Evolutionary conservation across 2,113 vertebrate species (phyloP), one percentile per base, ranked within the genome.

Genomic region (Cygnus atratus): DNA sequence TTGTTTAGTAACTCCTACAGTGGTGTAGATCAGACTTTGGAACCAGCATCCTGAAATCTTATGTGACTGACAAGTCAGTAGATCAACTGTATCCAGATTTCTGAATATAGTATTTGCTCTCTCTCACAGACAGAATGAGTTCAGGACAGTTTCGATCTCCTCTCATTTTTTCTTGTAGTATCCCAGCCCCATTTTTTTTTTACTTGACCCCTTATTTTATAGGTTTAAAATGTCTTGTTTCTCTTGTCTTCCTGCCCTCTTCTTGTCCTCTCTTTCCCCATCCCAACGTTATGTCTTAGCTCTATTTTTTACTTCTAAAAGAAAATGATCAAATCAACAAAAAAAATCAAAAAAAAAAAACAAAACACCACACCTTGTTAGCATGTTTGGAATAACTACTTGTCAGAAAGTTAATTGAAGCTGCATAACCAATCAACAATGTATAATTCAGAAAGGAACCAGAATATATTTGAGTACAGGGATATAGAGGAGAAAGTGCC

Each of bases 61-160:
- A 29, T 41, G n/a, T 83, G 88, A 88, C 10, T 93, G 90, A 88
- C 72, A 50, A 83, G 82, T 77, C n/a, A 84, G 76, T 39, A 55
- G 46, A 77, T 74, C 25, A 67, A 88, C 19, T 41, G 28, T 31
- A 84, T 74, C 93, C 59, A 86, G 55, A 74, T 66, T 90, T 80
- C 76, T 92, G 84, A 80, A 84, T 55, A 65, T 10, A 21, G 21
- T 50, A 43, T 90, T 92, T 94, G 75, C 92, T 39, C 26, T 29
- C 29, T 72, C 46, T 87, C 44, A 90, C 39, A 72, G 75, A 92
- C 84, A 95, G 88, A 93, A 92, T 76, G 59, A 94, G 67, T 80
- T 83, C 85, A 93, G 67, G 35, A 86, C 3, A 26, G 87, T 52
- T 90, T 92, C 82, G 85, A 76, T 50, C 28, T 81, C 10, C 46